phyloP scores from a whole-genome alignment of 2,797 vertebrate species.

The Menidia menidia region DNA sequence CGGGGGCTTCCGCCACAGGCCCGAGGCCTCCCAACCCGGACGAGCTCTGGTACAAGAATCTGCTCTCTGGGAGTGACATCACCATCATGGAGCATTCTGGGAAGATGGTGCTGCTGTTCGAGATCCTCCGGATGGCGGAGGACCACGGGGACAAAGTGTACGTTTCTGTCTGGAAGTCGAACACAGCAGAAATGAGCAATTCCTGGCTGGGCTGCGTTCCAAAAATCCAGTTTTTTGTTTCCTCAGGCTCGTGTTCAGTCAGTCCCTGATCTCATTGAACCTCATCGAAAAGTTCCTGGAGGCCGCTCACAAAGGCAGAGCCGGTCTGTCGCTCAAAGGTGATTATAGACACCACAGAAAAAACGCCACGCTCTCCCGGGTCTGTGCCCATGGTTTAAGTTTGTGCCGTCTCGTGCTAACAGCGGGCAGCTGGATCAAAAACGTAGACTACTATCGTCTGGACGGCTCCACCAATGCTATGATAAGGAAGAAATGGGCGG shows the following conservation, averaged over 20 bases:
- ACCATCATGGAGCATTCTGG: slow-evolving; percentile 91
- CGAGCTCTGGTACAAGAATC: slow-evolving; percentile 88
- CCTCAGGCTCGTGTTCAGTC: slow-evolving; percentile 95
- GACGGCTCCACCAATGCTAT: slow-evolving; percentile 89
- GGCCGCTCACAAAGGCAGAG: slow-evolving; percentile 83
- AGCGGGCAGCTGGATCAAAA: slow-evolving; percentile 90
- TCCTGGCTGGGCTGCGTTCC: neutral
- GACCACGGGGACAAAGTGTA: slow-evolving; percentile 95
- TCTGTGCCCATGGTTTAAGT: neutral
- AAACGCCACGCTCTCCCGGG: too few relatives aligned
- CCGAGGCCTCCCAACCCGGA: slow-evolving; percentile 38
- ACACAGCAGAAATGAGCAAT: neutral
- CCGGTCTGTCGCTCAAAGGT: slow-evolving; percentile 87
- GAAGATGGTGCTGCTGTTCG: slow-evolving; percentile 93
- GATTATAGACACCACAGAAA: neutral
- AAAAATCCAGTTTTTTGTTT: slow-evolving; percentile 21
- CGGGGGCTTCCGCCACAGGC: slow-evolving; percentile 77
- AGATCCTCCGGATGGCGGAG: slow-evolving; percentile 93
- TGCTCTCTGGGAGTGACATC: slow-evolving; percentile 88
- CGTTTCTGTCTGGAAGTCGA: slow-evolving; percentile 14
- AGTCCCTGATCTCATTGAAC: slow-evolving; percentile 92
- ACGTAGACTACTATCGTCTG: slow-evolving; percentile 94
- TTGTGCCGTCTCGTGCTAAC: slow-evolving; percentile 18
- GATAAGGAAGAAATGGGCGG: slow-evolving; percentile 92
- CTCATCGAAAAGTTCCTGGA: slow-evolving; percentile 94